Conservation (phyloP, 2,113 vertebrate genomes). For the Actinemys pallida region DNA sequence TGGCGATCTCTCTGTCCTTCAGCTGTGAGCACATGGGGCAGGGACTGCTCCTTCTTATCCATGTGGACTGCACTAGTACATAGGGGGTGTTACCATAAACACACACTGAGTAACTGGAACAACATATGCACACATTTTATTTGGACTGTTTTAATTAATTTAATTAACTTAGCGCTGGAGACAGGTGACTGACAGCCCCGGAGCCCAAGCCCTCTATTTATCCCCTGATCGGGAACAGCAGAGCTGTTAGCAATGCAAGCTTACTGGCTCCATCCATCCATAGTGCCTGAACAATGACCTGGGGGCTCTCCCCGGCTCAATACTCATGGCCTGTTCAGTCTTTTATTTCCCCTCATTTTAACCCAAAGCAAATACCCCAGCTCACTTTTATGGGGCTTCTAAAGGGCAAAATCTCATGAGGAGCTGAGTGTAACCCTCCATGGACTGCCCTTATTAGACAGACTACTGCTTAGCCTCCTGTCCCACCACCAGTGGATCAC, state of each 20-base stretch:
- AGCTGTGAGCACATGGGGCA: not conserved
- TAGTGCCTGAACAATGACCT: not conserved
- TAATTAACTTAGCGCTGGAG: not conserved
- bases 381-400: not conserved
- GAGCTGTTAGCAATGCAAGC: not conserved
- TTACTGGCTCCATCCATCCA: not conserved
- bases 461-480: not conserved
- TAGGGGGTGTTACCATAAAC: rapidly evolving
- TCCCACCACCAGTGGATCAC: rapidly evolving
- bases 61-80: not conserved
- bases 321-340: not conserved
- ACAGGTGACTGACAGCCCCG: not conserved
- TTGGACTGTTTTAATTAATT: not conserved
- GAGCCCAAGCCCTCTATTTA: not conserved
- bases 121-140: not conserved
- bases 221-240: not conserved
- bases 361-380: not conserved
- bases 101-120: not conserved
- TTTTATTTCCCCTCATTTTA: not conserved
- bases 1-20: rapidly evolving
- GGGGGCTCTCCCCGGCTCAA: not conserved
- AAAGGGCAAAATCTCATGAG: not conserved
- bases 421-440: not conserved
- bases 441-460: not conserved
- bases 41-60: not conserved